These are phyloP conservation scores for Gymnobelideus leadbeateri DNA, from an alignment of 2,113 vertebrate genomes.

Conservation along the genomic window DNA sequence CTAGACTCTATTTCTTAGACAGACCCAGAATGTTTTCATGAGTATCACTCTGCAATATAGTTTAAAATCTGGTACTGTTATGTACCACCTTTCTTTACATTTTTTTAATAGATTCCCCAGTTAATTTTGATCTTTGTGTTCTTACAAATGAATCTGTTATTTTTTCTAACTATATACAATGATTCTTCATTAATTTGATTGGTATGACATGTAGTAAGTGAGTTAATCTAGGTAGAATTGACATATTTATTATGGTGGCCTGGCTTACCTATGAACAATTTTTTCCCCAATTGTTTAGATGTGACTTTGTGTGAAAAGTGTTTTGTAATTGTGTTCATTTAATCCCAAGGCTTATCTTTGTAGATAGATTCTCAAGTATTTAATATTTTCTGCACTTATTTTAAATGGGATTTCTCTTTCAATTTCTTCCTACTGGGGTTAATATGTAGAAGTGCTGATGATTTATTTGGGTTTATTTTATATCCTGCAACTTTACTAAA, in stretches of 20 bases:
- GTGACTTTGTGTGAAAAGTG: neutral
- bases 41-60: neutral
- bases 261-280: neutral
- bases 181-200: neutral
- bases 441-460: neutral
- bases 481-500: neutral
- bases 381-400: neutral
- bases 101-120: neutral
- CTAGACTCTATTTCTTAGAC: neutral
- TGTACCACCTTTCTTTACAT: neutral
- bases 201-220: neutral
- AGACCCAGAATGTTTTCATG: neutral
- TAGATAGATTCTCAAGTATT: neutral
- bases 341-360: too few species aligned
- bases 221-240: neutral
- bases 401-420: neutral
- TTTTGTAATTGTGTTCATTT: neutral
- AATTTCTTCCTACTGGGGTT: neutral
- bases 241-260: neutral
- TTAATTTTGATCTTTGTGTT: neutral
- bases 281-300: neutral
- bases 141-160: neutral
- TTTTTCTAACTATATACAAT: neutral
- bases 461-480: neutral
- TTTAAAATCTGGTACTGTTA: neutral